These are phyloP conservation scores for Elephas maximus DNA, from an alignment of 2,113 vertebrate species.

Conservation along the genomic window DNA sequence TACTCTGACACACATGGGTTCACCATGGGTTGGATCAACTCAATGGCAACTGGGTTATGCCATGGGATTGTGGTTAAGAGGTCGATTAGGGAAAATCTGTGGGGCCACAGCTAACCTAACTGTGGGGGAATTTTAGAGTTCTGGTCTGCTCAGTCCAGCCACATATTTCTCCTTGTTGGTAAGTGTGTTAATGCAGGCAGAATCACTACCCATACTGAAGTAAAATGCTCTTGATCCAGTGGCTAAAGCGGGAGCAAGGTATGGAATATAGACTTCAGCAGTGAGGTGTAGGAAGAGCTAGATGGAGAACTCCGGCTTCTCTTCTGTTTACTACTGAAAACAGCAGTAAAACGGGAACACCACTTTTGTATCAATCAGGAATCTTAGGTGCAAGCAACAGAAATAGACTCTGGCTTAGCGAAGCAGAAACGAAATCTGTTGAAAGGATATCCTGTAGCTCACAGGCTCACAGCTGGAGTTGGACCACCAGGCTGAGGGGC, in stretches of 20 bases:
- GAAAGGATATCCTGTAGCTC: not conserved
- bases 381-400: not conserved
- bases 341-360: not conserved
- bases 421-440: not conserved
- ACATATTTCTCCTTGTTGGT: not conserved
- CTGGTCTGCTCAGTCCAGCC: not conserved
- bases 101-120: not conserved
- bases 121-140: not conserved
- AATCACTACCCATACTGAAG: not conserved
- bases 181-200: not conserved
- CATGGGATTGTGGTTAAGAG: not conserved
- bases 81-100: not conserved
- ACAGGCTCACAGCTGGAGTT: not conserved
- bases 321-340: not conserved
- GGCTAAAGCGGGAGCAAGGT: not conserved
- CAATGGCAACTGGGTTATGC: not conserved
- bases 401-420: not conserved
- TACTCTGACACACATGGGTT: not conserved
- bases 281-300: not conserved
- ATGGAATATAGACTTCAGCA: not conserved
- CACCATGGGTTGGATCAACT: not conserved
- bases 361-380: not conserved
- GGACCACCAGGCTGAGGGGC: not conserved
- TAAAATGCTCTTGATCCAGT: not conserved
- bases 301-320: not conserved